Evolutionary conservation across 2,888 invertebrate species (phyloP).

Genomic region (Conchocele bisecta): DNA sequence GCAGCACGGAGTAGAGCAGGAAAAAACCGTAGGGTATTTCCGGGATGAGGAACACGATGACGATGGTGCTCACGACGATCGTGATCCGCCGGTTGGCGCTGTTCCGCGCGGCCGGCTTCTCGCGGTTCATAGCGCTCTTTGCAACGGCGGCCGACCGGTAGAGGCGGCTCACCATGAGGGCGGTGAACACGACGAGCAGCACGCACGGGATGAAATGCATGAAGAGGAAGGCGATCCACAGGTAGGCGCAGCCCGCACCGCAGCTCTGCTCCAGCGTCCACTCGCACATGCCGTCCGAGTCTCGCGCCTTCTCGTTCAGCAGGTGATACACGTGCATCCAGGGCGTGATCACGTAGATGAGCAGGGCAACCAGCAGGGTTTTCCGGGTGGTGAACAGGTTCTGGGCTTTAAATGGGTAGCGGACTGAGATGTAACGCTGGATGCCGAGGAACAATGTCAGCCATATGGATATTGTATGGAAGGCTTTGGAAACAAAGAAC

Average conservation of each 20-base stretch:
- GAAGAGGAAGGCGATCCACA: slow-evolving; percentile 15
- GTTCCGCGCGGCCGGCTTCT: background rate
- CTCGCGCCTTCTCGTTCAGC: slow-evolving; percentile 20
- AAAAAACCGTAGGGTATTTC: slow-evolving; percentile 57
- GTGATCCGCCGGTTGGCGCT: slow-evolving; percentile 42
- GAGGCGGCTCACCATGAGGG: slow-evolving; percentile 28
- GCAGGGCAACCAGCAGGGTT: background rate
- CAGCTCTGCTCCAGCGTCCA: slow-evolving; percentile 13
- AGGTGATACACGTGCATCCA: slow-evolving; percentile 13
- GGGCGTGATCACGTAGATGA: slow-evolving; percentile 16
- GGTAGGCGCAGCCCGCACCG: background rate
- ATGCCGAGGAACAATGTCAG: slow-evolving; percentile 52
- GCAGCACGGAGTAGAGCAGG: slow-evolving; percentile 14
- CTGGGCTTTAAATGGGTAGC: slow-evolving; percentile 16
- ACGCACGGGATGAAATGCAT: slow-evolving; percentile 43
- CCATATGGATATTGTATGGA: slow-evolving; percentile 57
- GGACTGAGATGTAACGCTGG: slow-evolving; percentile 40
- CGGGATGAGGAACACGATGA: slow-evolving; percentile 50
- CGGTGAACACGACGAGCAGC: slow-evolving; percentile 28
- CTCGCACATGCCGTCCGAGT: slow-evolving; percentile 5
- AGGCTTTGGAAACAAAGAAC: slow-evolving; percentile 42
- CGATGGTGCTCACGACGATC: slow-evolving; percentile 46
- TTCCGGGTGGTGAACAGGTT: background rate
- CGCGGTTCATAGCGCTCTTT: background rate
- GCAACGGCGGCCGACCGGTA: background rate